Evolutionary conservation across 2,888 invertebrate species (phyloP).

Genomic region (Stenichneumon culpator): DNA sequence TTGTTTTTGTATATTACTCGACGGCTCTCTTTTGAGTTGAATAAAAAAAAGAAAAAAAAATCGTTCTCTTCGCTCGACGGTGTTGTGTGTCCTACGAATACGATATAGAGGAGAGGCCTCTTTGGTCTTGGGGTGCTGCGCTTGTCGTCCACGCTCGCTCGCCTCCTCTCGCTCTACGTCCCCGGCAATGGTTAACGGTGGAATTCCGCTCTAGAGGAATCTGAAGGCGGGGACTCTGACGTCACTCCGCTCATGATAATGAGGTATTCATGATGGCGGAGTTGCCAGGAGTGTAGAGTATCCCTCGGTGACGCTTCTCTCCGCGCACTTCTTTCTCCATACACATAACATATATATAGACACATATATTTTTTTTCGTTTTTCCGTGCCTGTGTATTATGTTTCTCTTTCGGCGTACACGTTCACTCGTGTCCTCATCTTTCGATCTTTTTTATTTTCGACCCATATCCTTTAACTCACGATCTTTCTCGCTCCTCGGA

Average conservation of each 20-base stretch:
- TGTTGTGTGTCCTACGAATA: conserved; percentile 45
- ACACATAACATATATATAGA: conserved; percentile 38
- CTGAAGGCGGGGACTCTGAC: conserved; percentile 89
- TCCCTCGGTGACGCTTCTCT: conserved; percentile 63
- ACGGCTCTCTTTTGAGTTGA: neutral
- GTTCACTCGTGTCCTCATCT: conserved; percentile 45
- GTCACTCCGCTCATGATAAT: conserved; percentile 92
- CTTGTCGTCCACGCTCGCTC: conserved; percentile 43
- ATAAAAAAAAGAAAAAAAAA: conserved; percentile 18
- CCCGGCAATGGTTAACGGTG: conserved; percentile 85
- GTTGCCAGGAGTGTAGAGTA: conserved; percentile 85
- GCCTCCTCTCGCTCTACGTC: conserved; percentile 59
- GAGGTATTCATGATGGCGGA: conserved; percentile 95
- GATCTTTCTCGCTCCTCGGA: neutral
- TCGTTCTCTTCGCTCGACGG: conserved; percentile 18
- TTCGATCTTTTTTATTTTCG: conserved; percentile 50
- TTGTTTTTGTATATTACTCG: conserved; percentile 8
- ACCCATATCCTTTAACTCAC: neutral
- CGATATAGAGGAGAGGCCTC: conserved; percentile 24
- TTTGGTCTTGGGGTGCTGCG: conserved; percentile 14
- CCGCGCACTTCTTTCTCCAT: conserved; percentile 39
- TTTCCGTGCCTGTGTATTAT: conserved; percentile 43
- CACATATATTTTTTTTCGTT: neutral
- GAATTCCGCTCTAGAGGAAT: conserved; percentile 86
- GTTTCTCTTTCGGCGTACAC: conserved; percentile 51